Base-by-base conservation (phyloP, 30 jellyfish, hydroid and myxozoan genomes). In the Chrysaora quinquecirrha region DNA sequence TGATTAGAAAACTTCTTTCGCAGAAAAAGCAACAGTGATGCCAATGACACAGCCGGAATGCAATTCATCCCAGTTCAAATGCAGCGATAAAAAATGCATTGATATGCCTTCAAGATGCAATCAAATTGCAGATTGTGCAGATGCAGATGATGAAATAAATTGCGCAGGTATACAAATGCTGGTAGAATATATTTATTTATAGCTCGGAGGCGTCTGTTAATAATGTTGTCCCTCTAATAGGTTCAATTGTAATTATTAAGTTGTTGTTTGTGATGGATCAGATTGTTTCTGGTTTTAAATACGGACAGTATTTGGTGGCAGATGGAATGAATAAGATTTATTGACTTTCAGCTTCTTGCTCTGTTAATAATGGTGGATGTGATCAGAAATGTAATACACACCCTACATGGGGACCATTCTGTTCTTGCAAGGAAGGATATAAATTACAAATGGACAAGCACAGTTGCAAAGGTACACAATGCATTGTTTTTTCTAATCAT, bases 101-200 rank as follows among this genome's bases (percentile, higher is more conserved):
- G 28, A 76, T 19, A 23, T 35, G 64, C 63, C 34, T 16, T 2
- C 9, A 33, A 80, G 83, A 60, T 89, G 97, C 34, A 70, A 89
- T 62, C 91, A 78, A 43, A 48, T 64, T 24, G 54, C 71, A 32
- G 87, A 89, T 16, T 89, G 97, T 60, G 95, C 78, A 11, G 95
- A 89, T 69, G 84, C 75, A n/a, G 65, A 91, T 73, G 97, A 89
- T 67, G 97, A 89, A 64, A 28, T 64, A 25, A 30, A 46, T 28
- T 89, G 97, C 34, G 83, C 86, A 67, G 90, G 96, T 85, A 30
- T 23, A n/a, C n/a, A n/a, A n/a, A n/a, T n/a, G 46, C 46, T 25
- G 14, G 12, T 14, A 0, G n/a, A n/a, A n/a, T n/a, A n/a, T n/a
- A n/a, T n/a, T n/a, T n/a, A n/a, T n/a, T n/a, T n/a, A n/a, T n/a